Evolutionary conservation across 2,113 vertebrate genomes (phyloP).

Genomic region (Opisthocomus hoazin): DNA sequence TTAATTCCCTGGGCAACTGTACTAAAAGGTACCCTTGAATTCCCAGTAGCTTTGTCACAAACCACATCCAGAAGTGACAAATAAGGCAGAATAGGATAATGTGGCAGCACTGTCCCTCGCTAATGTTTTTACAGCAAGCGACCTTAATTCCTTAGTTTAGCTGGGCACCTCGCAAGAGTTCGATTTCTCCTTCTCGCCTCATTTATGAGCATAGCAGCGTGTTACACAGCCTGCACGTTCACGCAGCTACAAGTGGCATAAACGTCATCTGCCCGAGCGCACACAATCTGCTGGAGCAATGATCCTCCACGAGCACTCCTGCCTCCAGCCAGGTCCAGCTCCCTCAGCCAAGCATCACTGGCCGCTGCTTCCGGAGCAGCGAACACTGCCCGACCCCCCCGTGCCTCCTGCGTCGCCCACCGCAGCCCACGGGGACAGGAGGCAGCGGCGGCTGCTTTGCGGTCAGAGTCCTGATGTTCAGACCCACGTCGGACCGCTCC

Average conservation of each 20-base stretch:
- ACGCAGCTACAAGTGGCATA: fast-evolving
- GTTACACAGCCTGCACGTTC: fast-evolving
- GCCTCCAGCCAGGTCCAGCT: not conserved
- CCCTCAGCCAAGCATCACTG: fast-evolving
- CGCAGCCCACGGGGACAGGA: not conserved
- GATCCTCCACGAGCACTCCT: not conserved
- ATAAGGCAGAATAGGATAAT: not conserved
- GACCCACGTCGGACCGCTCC: fast-evolving
- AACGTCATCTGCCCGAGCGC: fast-evolving
- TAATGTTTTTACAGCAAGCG: not conserved
- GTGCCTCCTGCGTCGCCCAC: too few relatives aligned
- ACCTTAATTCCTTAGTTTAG: not conserved
- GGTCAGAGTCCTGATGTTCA: not conserved
- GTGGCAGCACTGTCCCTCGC: not conserved
- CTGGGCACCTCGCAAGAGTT: not conserved
- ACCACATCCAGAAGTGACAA: not conserved
- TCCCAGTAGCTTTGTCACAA: not conserved
- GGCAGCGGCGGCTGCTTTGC: not conserved
- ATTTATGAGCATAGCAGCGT: fast-evolving
- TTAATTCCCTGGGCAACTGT: constrained; percentile 1
- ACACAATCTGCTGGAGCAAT: fast-evolving
- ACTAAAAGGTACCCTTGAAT: constrained; percentile 25
- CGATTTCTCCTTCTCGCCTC: not conserved
- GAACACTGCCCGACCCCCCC: not conserved
- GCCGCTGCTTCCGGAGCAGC: not conserved